Evolutionary conservation across 1,140 invertebrate genomes (phyloP), one percentile per base, ranked within the genome.

Genomic region (Aphelenchoides fujianensis): DNA sequence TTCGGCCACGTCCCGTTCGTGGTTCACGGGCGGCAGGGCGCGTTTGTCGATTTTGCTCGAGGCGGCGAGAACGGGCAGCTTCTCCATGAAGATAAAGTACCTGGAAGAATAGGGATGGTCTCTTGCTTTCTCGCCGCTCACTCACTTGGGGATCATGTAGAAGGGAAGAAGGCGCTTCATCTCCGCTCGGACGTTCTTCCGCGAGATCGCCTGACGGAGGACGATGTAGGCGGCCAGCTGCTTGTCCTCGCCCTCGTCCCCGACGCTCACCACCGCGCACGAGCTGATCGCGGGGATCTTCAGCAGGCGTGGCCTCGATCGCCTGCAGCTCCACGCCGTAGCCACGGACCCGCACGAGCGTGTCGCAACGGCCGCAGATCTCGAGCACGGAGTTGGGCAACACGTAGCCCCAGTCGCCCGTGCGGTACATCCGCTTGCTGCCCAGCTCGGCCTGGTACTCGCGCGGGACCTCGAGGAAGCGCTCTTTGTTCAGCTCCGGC

Each of bases 271-370:
- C 9, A 88, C 86, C 61, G 87, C 85, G 77, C 83, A 84, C 2
- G 84, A 80, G 53, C 85, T 82, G 19, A 88, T 85, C 75, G 81
- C 81, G 0, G 82, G 75, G 32, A 88, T 74, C 3, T 85, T 81
- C 72, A 87, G 78, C 28, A 88, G n/a, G 75, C 28, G 85, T 86
- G 23, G 84, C 74, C 76, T 88, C 87, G 2, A 88, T 84, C 30
- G 88, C 88, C 85, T 88, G 87, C 36, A 87, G 76, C 80, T 88
- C 88, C 36, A 88, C 85, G 19, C 86, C 86, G 76, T 88, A 88
- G 0, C 88, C 88, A 35, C 87, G 78, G 41, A 88, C 87, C 78
- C 88, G 87, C 3, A 88, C 87, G 85, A 88, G 86, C 27, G 87
- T 85, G 71, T 88, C 88, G 77, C 86, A 86, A 5, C 88, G 80